Conservation (phyloP, 2,888 invertebrate species). For the Gastrophysa polygoni region DNA sequence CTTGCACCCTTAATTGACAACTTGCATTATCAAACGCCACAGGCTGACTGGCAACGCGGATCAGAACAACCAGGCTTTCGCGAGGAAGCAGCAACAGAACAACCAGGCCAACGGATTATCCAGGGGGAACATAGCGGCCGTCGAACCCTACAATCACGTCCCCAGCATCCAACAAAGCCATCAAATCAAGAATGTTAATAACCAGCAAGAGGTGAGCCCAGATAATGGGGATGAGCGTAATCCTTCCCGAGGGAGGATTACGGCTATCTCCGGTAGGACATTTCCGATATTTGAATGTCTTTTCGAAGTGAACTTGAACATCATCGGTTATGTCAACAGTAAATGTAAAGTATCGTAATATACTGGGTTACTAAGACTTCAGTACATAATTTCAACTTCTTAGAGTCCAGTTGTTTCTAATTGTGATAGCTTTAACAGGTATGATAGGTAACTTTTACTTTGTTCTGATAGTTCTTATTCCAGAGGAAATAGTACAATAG, state of each 20-base stretch:
- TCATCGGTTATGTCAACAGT: no score
- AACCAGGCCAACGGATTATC: conserved; percentile 64
- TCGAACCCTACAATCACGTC: conserved; percentile 87
- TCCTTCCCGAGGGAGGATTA: neutral
- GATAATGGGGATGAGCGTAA: neutral
- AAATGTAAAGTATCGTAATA: no score
- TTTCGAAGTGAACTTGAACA: neutral
- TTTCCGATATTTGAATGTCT: neutral
- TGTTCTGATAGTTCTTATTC: no score
- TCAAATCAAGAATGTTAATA: conserved; percentile 48
- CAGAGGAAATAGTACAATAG: no score
- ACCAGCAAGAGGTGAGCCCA: conserved; percentile 57
- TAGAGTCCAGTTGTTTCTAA: no score
- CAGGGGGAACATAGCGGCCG: conserved; percentile 83
- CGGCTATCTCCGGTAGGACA: neutral
- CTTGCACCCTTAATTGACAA: no score
- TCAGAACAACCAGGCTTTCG: conserved; percentile 53
- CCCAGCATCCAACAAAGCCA: conserved; percentile 62
- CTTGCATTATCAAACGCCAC: neutral
- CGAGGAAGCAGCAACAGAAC: conserved; percentile 51
- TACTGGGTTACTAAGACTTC: no score
- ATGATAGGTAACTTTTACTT: no score
- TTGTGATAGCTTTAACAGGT: no score
- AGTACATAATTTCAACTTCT: no score
- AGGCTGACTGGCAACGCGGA: conserved; percentile 56